Conservation (phyloP, 2,888 invertebrate genomes). For the Platerodrilus igneus region DNA sequence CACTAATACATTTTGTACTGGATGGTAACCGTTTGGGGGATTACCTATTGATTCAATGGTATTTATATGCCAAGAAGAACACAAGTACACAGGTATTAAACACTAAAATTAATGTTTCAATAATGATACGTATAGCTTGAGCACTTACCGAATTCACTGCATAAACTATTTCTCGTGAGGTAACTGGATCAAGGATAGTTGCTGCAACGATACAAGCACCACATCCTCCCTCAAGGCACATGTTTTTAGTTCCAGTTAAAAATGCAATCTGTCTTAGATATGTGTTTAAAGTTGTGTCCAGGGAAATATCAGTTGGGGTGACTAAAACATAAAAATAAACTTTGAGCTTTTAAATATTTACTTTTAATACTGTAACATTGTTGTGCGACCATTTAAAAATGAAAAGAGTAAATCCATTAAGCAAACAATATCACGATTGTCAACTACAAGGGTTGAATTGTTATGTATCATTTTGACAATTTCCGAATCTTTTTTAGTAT, state of each 20-base stretch:
- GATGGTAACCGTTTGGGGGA: conserved; percentile 57
- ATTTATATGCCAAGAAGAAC: conserved; percentile 60
- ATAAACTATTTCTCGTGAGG: conserved; percentile 50
- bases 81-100: conserved; percentile 51
- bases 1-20: conserved; percentile 57
- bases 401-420: too few species aligned
- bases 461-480: too few species aligned
- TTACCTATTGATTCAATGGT: conserved; percentile 71
- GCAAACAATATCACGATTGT: too few species aligned
- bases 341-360: too few species aligned
- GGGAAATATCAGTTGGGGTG: conserved; percentile 44
- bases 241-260: conserved; percentile 63
- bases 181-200: conserved; percentile 47
- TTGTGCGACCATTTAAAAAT: too few species aligned
- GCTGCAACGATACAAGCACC: conserved; percentile 61
- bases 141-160: conserved; percentile 63
- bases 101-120: too few species aligned
- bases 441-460: too few species aligned
- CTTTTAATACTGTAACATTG: too few species aligned
- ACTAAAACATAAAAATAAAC: too few species aligned
- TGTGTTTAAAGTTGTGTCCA: conserved; percentile 58
- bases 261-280: conserved; percentile 59
- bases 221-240: conserved; percentile 72
- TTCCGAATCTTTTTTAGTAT: too few species aligned
- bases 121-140: too few species aligned